phyloP scores from a whole-genome alignment of 1,140 invertebrate genomes.

The Psilanteris sp. region DNA sequence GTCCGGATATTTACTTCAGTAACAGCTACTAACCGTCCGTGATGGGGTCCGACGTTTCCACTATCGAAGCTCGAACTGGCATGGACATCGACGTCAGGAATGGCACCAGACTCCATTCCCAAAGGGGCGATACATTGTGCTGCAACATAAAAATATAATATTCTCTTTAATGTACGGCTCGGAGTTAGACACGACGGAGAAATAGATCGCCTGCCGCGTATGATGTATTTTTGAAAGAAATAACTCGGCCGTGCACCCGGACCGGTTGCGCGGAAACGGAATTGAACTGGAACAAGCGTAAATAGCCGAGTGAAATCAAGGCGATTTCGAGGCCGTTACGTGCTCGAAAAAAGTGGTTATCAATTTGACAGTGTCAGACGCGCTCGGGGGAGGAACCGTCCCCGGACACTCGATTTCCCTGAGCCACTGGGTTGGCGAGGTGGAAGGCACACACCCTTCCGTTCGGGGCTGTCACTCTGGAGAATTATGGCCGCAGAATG shows the following conservation, averaged over 20 bases:
- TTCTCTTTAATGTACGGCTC: background rate
- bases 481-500: slow-evolving; percentile 71
- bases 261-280: slow-evolving; percentile 6
- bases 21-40: slow-evolving; percentile 79
- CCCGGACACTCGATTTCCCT: slow-evolving; percentile 68
- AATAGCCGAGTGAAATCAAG: slow-evolving; percentile 34
- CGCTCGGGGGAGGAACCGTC: slow-evolving; percentile 42
- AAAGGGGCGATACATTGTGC: slow-evolving; percentile 84
- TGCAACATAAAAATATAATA: slow-evolving; percentile 77
- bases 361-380: slow-evolving; percentile 68
- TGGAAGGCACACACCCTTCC: slow-evolving; percentile 65
- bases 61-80: slow-evolving; percentile 88
- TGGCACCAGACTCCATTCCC: slow-evolving; percentile 87
- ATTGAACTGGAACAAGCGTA: slow-evolving; percentile 30
- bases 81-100: slow-evolving; percentile 84
- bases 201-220: no score
- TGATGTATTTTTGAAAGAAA: background rate
- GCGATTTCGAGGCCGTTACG: slow-evolving; percentile 45
- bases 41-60: slow-evolving; percentile 86
- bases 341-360: slow-evolving; percentile 66
- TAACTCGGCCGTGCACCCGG: background rate
- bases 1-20: no score
- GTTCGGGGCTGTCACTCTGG: slow-evolving; percentile 69
- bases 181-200: background rate
- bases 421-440: slow-evolving; percentile 40